A percentile compares a stretch with the other conserved stretches of the same genome.
phyloP scores from a whole-genome alignment of 2,888 invertebrate genomes.

The Drosophila histrio region DNA sequence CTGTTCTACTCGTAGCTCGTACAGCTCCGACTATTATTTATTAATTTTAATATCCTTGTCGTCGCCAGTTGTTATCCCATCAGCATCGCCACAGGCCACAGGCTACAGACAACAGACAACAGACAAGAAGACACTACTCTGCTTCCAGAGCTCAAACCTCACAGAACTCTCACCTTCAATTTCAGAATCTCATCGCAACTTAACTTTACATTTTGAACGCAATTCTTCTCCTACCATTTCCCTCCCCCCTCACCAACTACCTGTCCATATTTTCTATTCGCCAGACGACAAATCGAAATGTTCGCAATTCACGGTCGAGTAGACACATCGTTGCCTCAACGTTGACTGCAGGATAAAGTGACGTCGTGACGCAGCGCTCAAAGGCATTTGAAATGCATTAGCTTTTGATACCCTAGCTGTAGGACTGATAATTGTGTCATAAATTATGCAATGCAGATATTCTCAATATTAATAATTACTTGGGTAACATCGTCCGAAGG shows the following conservation, averaged over 20 bases:
- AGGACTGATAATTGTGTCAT: background rate
- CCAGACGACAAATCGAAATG: constrained; percentile 44
- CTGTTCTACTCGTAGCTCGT: constrained; percentile 9
- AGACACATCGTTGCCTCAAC: constrained; percentile 28
- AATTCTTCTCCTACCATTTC: background rate
- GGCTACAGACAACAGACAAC: constrained; percentile 23
- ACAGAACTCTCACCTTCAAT: constrained; percentile 1
- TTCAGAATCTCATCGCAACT: constrained; percentile 6
- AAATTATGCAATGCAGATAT: background rate
- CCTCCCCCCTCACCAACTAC: background rate
- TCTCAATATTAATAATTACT: background rate
- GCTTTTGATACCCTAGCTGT: constrained; percentile 5
- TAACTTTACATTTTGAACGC: constrained; percentile 20
- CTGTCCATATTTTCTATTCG: background rate
- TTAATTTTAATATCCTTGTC: constrained; percentile 58
- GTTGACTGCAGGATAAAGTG: constrained; percentile 21
- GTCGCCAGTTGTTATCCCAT: constrained; percentile 42
- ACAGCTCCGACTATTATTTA: constrained; percentile 47
- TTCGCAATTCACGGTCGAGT: constrained; percentile 39
- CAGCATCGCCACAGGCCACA: constrained; percentile 29
- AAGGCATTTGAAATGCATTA: constrained; percentile 53
- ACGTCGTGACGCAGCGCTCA: constrained; percentile 14
- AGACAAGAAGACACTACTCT: constrained; percentile 11
- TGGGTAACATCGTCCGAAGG: background rate
- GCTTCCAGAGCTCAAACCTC: background rate